These are phyloP conservation scores for Falcunculus frontatus DNA, from an alignment of 2,113 vertebrate species.

Conservation along the genomic window DNA sequence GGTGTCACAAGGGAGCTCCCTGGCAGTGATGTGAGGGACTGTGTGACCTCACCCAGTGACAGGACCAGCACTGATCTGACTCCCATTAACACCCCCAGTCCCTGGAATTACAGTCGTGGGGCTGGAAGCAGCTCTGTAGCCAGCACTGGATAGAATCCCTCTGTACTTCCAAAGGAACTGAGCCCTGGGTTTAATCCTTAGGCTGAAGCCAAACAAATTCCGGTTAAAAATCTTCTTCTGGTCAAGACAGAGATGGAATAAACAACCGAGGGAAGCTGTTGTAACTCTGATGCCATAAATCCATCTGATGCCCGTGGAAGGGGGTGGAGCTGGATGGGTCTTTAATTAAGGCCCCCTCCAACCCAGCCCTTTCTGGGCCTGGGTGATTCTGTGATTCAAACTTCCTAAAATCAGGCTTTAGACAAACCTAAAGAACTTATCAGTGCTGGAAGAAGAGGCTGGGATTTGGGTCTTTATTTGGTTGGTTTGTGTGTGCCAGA, in stretches of 20 bases:
- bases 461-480: not conserved
- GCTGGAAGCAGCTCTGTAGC: not conserved
- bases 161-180: not conserved
- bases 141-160: not conserved
- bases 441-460: not conserved
- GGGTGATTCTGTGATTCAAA: not conserved
- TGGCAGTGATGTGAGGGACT: accelerated
- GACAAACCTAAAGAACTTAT: not conserved
- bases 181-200: not conserved
- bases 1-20: not conserved
- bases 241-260: accelerated
- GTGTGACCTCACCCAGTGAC: accelerated
- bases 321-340: not conserved
- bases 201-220: not conserved
- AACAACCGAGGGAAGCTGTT: accelerated
- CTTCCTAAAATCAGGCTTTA: not conserved
- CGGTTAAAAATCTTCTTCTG: not conserved
- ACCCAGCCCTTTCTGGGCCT: not conserved
- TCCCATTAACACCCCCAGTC: not conserved
- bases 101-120: accelerated
- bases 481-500: not conserved
- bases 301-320: not conserved
- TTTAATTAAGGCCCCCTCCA: not conserved
- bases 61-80: not conserved
- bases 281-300: too few relatives aligned